Base-by-base conservation (phyloP, 2,888 invertebrate genomes). In the Thumatha senex region DNA sequence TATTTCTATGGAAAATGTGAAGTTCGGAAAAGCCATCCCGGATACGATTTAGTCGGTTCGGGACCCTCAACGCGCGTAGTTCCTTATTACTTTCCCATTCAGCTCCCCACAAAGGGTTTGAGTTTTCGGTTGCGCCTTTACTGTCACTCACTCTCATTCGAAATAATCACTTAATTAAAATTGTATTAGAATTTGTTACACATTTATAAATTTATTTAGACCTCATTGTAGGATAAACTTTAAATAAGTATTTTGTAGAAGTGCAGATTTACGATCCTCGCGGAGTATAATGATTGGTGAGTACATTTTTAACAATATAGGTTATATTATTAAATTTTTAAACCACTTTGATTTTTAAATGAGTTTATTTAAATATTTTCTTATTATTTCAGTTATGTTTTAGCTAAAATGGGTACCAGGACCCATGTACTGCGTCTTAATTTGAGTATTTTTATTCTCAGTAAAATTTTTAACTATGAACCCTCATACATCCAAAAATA, bases 261-360 rank as follows among this genome's bases (percentile, higher is more conserved):
- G 80, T 76, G 79, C 68, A 75, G 70, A 80, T 78, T 76, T 71
- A 60, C 70, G 72, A 76, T 78, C 76, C 62, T 74, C 66, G 69
- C 72, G 72, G 76, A 78, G 73, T 82, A 86, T 80, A 82, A 90
- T 90, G 90, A 89, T 89, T 52, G 87, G 90, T 90, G 74, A 89
- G 89, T 86, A 52, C 65, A n/a, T 40, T 47, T 51, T 55, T 50
- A 41, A 31, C 36, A 40, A 13, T 46, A 35, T 54, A 50, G 49
- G n/a, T n/a, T n/a, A n/a, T n/a, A n/a, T n/a, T n/a, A n/a, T n/a
- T n/a, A n/a, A n/a, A 24, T 5, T 24, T 24, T 24, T 24, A 24
- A 24, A 24, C 2, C 18, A 24, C 18, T 24, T 24, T 24, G 18
- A 5, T 24, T 24, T 24, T 24, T 24, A 5, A 24, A 24, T 24